Conservation (phyloP, 2,797 vertebrate genomes). For the Echeneis naucrates region DNA sequence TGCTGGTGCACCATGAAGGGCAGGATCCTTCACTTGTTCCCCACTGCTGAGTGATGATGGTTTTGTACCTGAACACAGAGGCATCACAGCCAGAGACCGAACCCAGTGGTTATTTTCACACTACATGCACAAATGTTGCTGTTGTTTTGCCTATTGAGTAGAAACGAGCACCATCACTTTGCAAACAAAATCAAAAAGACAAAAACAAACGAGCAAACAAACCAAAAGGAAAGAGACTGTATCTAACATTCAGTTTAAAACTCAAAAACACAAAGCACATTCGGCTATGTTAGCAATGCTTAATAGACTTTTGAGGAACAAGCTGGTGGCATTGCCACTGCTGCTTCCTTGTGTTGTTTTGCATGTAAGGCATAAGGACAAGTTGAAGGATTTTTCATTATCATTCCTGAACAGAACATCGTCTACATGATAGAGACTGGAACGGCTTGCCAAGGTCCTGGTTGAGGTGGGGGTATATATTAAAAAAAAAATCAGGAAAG, state of each 20-base stretch:
- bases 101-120: background rate
- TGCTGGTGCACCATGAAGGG: background rate
- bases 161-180: conserved; percentile 3
- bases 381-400: background rate
- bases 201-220: too few species aligned
- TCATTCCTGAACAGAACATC: background rate
- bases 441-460: background rate
- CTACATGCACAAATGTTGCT: background rate
- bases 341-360: background rate
- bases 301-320: background rate
- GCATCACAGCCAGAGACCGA: background rate
- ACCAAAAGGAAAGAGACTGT: background rate
- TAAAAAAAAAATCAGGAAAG: background rate
- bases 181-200: too few species aligned
- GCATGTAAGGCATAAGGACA: too few species aligned
- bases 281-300: background rate
- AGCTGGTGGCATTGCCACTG: background rate
- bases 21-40: background rate
- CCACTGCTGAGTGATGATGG: conserved; percentile 14
- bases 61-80: too few species aligned
- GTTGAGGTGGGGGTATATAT: background rate
- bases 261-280: background rate
- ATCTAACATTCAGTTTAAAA: background rate
- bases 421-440: background rate
- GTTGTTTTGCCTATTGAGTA: background rate